A percentile compares a stretch with the other conserved stretches of the same genome.
phyloP scores from a whole-genome alignment of 2,113 vertebrate genomes.

The Callopanchax toddi region DNA sequence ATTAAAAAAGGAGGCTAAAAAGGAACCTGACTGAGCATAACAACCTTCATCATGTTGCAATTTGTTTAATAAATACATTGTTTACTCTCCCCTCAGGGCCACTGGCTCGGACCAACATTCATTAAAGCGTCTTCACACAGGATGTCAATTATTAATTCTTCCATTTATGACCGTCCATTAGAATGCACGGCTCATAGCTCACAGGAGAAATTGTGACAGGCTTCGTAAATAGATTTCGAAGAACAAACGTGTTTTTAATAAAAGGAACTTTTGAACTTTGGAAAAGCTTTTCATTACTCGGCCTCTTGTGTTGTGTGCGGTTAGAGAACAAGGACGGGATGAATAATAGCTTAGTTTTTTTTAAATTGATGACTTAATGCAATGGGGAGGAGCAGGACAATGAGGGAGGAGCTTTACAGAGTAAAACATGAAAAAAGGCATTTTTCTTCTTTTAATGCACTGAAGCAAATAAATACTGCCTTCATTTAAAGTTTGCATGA shows the following conservation, averaged over 20 bases:
- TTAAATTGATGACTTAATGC: constrained; percentile 4
- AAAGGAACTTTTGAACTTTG: constrained; percentile 47
- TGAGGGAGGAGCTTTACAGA: not conserved
- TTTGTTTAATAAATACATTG: constrained; percentile 70
- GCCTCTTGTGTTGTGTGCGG: constrained; percentile 10
- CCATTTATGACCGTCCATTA: constrained; percentile 61
- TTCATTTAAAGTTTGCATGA: no score
- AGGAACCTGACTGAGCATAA: constrained; percentile 38
- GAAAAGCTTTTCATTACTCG: constrained; percentile 25
- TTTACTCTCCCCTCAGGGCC: constrained; percentile 60
- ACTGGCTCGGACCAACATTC: constrained; percentile 51
- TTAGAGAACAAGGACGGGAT: constrained; percentile 17
- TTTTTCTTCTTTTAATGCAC: not conserved
- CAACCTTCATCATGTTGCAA: constrained; percentile 52
- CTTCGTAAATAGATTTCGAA: constrained; percentile 53
- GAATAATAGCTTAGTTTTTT: constrained; percentile 14
- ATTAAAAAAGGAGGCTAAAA: constrained; percentile 23
- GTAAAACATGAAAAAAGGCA: constrained; percentile 9
- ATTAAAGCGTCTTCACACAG: constrained; percentile 65
- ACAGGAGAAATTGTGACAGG: constrained; percentile 44
- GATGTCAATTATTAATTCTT: constrained; percentile 72
- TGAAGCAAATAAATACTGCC: no score
- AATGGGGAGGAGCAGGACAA: not conserved
- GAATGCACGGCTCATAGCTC: constrained; percentile 50
- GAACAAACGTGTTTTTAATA: constrained; percentile 57